A percentile compares a stretch with the other conserved stretches of the same genome.
Conservation (phyloP, 1,140 invertebrate species). For the Probaryconus sp. region DNA sequence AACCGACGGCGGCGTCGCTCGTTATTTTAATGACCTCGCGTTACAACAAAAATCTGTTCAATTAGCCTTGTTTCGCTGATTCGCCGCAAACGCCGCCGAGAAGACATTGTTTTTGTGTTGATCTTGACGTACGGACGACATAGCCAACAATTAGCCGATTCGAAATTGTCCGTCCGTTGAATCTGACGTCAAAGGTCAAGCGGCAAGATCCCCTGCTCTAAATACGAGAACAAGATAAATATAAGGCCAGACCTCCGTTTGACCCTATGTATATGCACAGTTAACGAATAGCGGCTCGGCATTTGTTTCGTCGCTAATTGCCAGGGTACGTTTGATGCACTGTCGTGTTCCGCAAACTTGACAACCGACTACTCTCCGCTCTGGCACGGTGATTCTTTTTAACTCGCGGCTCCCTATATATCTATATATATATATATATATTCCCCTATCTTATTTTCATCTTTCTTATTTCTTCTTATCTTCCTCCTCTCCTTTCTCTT, state of each 20-base stretch:
- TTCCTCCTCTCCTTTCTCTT: conserved; percentile 11
- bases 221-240: conserved; percentile 48
- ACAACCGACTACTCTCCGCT: conserved; percentile 25
- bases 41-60: conserved; percentile 20
- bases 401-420: neutral
- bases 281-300: conserved; percentile 56
- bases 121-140: conserved; percentile 18
- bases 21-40: conserved; percentile 12
- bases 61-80: conserved; percentile 22
- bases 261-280: conserved; percentile 45
- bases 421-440: neutral
- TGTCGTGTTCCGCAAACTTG: conserved; percentile 55
- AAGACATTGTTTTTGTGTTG: conserved; percentile 12
- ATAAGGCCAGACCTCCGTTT: conserved; percentile 44
- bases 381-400: too few relatives aligned
- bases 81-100: neutral
- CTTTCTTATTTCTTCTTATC: conserved; percentile 1
- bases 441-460: neutral
- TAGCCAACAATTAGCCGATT: conserved; percentile 37
- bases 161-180: conserved; percentile 15
- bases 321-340: conserved; percentile 59
- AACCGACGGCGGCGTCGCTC: conserved; percentile 8
- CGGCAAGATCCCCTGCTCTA: conserved; percentile 24
- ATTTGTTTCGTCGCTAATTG: conserved; percentile 66
- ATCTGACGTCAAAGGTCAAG: conserved; percentile 33